Evolutionary conservation across 2,113 vertebrate genomes (phyloP).

Genomic region (Nesoenas mayeri): DNA sequence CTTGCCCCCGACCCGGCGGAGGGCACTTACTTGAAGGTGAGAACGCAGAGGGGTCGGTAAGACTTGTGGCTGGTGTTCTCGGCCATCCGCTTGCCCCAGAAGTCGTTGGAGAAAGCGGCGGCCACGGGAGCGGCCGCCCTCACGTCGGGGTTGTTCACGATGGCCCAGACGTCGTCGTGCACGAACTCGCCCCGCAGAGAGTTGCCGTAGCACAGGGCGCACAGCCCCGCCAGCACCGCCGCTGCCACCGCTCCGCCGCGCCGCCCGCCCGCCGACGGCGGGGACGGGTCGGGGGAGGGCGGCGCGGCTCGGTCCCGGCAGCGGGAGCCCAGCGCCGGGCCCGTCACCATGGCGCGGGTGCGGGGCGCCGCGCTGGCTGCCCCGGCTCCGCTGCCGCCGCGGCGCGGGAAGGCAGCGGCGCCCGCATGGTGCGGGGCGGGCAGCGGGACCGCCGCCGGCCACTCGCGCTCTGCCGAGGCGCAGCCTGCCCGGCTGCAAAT

Average conservation of each 20-base stretch:
- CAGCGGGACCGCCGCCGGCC: conserved; percentile 5
- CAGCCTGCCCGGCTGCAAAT: conserved; percentile 62
- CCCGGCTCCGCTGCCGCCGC: not conserved
- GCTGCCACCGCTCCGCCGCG: conserved; percentile 18
- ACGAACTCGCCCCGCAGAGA: conserved; percentile 92
- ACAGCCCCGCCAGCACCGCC: conserved; percentile 73
- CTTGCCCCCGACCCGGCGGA: not conserved
- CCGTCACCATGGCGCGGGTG: no score
- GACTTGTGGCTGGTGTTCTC: conserved; percentile 98
- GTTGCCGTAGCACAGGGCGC: conserved; percentile 86
- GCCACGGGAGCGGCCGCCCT: conserved; percentile 77
- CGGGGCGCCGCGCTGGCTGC: not conserved
- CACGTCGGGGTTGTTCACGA: conserved; percentile 94
- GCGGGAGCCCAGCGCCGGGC: no score
- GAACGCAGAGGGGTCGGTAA: conserved; percentile 92
- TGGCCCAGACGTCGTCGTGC: conserved; percentile 97
- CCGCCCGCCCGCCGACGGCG: not conserved
- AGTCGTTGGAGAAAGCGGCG: conserved; percentile 89
- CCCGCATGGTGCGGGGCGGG: conserved; percentile 8
- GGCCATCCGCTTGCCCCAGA: conserved; percentile 95
- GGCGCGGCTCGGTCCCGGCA: no score
- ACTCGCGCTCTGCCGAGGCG: conserved; percentile 41
- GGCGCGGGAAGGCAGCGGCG: not conserved
- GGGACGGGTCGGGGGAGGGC: not conserved
- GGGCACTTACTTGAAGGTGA: conserved; percentile 92